Base-by-base conservation (phyloP, 2,113 vertebrate genomes). In the human (Homo sapiens) region DNA sequence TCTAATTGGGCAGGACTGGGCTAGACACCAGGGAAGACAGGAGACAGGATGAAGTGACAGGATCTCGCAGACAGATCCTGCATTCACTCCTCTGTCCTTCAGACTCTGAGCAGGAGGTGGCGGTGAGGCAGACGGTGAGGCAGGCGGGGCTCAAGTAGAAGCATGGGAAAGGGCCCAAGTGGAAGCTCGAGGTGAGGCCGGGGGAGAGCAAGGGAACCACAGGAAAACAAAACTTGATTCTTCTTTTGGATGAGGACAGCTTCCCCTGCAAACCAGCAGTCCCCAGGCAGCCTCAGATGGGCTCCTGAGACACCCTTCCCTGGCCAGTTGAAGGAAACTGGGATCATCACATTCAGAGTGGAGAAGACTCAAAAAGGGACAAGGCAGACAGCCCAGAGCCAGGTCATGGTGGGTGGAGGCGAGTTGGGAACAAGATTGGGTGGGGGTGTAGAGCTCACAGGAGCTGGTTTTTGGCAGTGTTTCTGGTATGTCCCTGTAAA, bases 221-320 rank as follows among this genome's bases (percentile, higher is more conserved):
- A 64, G 61, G 12, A 64, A 64, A 64, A 66, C 61, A 93, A 64
- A 92, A 48, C 80, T 16, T 2, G 30, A 64, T 72, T 94, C 94
- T 75, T 43, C 40, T n/a, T 50, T 30, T 5, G 20, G 40, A 45
- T 25, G 48, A 57, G 45, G 32, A 50, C 70, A 40, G 18, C 48
- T 43, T 38, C 43, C 55, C 17, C 30, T 6, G 0, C 20, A 48
- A 35, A 66, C 81, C 40, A 61, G n/a, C 38, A 57, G 64, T 35
- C 16, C 10, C 52, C 20, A 14, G 25, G n/a, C 59, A 66, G 84
- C 52, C 89, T 87, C 48, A 30, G 59, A 43, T 38, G 7, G 82
- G 52, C 27, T 13, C 43, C 92, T 4, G 25, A 52, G 23, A 18
- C 8, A 1, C 13, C 12, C 0, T 72, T 22, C 70, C 32, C 48